Conservation (phyloP, 2,113 vertebrate genomes). For the Panthera uncia region DNA sequence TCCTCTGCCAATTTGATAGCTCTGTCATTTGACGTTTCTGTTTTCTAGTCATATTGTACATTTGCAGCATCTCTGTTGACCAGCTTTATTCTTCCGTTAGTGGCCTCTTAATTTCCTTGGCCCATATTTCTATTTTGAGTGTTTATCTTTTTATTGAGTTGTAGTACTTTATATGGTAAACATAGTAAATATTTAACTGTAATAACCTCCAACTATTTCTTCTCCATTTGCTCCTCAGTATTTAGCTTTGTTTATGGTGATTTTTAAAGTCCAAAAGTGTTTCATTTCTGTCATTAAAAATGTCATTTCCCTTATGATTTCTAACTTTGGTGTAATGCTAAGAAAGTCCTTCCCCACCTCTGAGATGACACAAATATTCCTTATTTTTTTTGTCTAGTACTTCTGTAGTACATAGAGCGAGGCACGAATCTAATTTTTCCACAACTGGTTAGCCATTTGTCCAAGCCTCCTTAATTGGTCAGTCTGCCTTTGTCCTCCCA, state of each 20-base stretch:
- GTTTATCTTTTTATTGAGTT: constrained; percentile 18
- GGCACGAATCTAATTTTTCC: neutral
- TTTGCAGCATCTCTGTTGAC: neutral
- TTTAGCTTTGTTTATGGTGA: neutral
- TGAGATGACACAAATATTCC: neutral
- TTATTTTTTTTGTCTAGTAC: neutral
- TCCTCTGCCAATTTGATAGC: neutral
- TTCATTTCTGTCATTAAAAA: neutral
- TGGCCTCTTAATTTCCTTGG: neutral
- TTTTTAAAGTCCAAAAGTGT: neutral
- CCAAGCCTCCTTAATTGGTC: neutral
- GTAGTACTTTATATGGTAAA: neutral
- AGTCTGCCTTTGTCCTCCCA: neutral
- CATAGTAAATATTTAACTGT: neutral
- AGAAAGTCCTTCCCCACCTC: neutral
- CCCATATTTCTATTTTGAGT: neutral
- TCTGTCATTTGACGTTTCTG: neutral
- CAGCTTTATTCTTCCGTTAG: neutral
- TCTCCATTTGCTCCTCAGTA: neutral
- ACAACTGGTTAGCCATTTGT: neutral
- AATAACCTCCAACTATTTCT: neutral
- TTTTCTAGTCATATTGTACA: neutral
- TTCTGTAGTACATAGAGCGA: neutral
- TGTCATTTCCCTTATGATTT: neutral
- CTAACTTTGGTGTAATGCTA: neutral